Base-by-base conservation (phyloP, 53 echinoderm and acorn worm species). In the Stichopus horrens region DNA sequence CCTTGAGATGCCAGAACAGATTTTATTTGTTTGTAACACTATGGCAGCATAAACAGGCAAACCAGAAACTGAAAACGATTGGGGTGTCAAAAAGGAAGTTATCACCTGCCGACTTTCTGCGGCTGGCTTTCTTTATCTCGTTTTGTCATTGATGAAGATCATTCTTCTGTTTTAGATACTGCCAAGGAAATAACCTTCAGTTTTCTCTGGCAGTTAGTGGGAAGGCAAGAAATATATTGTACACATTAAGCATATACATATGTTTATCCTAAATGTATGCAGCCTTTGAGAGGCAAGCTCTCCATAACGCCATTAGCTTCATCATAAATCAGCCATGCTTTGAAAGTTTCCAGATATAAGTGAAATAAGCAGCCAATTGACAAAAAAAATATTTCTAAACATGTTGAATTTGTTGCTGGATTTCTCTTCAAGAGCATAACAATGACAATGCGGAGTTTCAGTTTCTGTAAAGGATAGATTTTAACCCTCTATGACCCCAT, bases 1-100 rank as follows among this genome's bases (percentile, higher is more conserved):
- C 81, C 81, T 81, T 81, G 81, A 81, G 81, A 81, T 81, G 81
- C 81, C 81, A 81, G 57, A 81, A 57, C 81, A 81, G 58, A 81
- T 81, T 81, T 81, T 81, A 81, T 81, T 81, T 81, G 81, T 81
- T 81, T 81, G 57, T 58, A 7, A 57, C 81, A 21, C 10, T 81
- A 81, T 5, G 81, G 81, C 81, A 57, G 57, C 58, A 81, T 56
- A 56, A 81, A 58, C 19, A 56, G 81, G 57, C 80, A 81, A 81
- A 81, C 56, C 58, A 56, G 81, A 81, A 81, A 81, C 53, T 81
- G 16, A 56, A 81, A 58, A 81, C 21, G 81, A 81, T 58, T 18
- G 81, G 57, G 57, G 16, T 81, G 81, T 81, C 81, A 81, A 57
- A 57, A 81, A 81, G 55, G 57, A 57, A 81, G 81, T 81, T 81